phyloP scores from a whole-genome alignment of 2,113 vertebrate genomes.

The Perca fluviatilis region DNA sequence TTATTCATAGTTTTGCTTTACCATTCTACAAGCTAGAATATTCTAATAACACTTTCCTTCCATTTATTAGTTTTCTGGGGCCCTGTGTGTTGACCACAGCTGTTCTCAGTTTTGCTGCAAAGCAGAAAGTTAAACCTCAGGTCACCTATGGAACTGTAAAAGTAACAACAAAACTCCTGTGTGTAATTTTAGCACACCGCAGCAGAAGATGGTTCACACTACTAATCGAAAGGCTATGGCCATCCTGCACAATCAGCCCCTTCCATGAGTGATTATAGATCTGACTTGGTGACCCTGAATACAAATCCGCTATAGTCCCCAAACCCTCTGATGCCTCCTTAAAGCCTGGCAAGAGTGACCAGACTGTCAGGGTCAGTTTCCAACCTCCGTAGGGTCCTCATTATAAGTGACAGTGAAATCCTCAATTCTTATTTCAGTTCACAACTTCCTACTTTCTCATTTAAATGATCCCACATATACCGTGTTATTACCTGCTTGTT shows the following conservation, averaged over 20 bases:
- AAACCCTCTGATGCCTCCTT: conserved; percentile 51
- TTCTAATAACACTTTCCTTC: conserved; percentile 42
- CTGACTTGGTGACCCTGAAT: conserved; percentile 57
- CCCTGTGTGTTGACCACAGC: conserved; percentile 57
- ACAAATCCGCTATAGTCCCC: conserved; percentile 30
- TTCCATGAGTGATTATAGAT: conserved; percentile 55
- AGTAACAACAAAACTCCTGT: conserved; percentile 38
- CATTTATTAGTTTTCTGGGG: conserved; percentile 48
- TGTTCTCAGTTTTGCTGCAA: conserved; percentile 58
- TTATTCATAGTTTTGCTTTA: conserved; percentile 26
- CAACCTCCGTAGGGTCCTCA: conserved; percentile 63
- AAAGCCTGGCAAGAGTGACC: conserved; percentile 46
- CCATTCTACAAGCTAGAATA: conserved; percentile 46
- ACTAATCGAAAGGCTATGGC: conserved; percentile 51
- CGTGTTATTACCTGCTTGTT: conserved; percentile 5
- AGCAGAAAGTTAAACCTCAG: conserved; percentile 50
- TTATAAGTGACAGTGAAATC: conserved; percentile 64
- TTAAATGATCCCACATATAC: conserved; percentile 48
- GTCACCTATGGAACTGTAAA: conserved; percentile 39
- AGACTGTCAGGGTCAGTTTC: conserved; percentile 47
- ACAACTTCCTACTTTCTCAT: conserved; percentile 37
- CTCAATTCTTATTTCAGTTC: conserved; percentile 23
- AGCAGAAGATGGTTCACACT: conserved; percentile 38
- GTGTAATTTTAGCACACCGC: conserved; percentile 35
- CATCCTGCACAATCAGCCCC: conserved; percentile 40